Conservation (phyloP, 2,113 vertebrate genomes). For the Atherinomorus stipes region DNA sequence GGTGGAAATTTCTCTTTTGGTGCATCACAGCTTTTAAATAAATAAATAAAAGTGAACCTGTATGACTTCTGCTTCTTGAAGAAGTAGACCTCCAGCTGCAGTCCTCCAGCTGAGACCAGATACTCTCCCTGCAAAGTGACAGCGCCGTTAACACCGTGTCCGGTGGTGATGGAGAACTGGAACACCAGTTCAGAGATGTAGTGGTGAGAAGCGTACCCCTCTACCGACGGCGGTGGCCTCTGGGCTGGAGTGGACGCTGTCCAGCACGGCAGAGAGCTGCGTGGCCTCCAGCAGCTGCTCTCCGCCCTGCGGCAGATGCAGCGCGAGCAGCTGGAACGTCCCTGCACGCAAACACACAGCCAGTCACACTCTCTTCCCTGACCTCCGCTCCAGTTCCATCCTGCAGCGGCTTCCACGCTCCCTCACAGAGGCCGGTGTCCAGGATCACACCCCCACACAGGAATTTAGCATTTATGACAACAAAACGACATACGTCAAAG, state of each 20-base stretch:
- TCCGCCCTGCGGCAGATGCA: conserved; percentile 85
- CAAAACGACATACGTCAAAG: no score
- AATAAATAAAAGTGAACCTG: conserved; percentile 69
- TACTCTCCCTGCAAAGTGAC: conserved; percentile 84
- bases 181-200: no score
- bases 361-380: conserved; percentile 17
- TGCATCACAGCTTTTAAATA: no score
- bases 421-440: fast-evolving
- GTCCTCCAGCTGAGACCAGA: conserved; percentile 84
- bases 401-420: background rate
- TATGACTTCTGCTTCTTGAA: conserved; percentile 87
- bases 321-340: conserved; percentile 87
- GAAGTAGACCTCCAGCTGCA: conserved; percentile 88
- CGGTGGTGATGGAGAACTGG: no score
- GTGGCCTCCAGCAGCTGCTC: conserved; percentile 85
- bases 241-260: conserved; percentile 80
- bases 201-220: conserved; percentile 79
- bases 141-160: background rate
- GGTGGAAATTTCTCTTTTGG: no score
- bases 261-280: conserved; percentile 84
- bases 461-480: no score
- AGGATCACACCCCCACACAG: no score
- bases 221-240: conserved; percentile 85
- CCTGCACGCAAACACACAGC: conserved; percentile 74
- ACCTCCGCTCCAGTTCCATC: conserved; percentile 38